Evolutionary conservation across 2,888 invertebrate genomes (phyloP), one percentile per base, ranked within the genome.

Genomic region (Drosophila melanosoma): DNA sequence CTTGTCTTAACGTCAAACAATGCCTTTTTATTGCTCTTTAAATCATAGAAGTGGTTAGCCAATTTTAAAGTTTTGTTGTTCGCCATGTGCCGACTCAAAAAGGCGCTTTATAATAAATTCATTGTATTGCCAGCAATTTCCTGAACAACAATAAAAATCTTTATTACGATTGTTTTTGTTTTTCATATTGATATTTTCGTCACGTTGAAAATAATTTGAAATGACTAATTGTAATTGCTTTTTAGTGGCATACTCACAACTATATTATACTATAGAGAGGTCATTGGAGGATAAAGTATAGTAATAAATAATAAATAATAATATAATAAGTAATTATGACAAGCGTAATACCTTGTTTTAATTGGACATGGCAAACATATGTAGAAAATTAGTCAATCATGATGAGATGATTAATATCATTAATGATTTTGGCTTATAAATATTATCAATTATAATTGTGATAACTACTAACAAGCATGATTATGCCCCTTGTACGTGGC

Each of bases 1-100:
- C 79, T 83, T 79, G 66, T 40, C 56, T 36, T 56, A 54, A 36
- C 20, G 26, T n/a, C 5, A 32, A 49, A 60, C 38, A 63, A 54
- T 62, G 58, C 15, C 42, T 35, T 69, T 83, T 77, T 82, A 83
- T 87, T 74, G 70, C 61, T 58, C 64, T 69, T 75, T 70, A 70
- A 57, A 60, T 56, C 40, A 72, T 57, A 48, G 40, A 71, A 62
- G 66, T 81, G 69, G 72, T 86, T 79, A 75, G 73, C 77, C 86
- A 79, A 86, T 79, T 79, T 69, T 54, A 45, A 59, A 64, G 51
- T 79, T 81, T 81, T 82, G 72, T 79, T 74, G 68, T 53, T 63
- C 58, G 63, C 59, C 57, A 60, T 73, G 58, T 63, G 64, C 26
- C 42, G 42, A 45, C 36, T 42, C 48, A 40, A 53, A 29, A 57